Base-by-base conservation (phyloP, 2,888 invertebrate species). In the Chrysina gloriosa region DNA sequence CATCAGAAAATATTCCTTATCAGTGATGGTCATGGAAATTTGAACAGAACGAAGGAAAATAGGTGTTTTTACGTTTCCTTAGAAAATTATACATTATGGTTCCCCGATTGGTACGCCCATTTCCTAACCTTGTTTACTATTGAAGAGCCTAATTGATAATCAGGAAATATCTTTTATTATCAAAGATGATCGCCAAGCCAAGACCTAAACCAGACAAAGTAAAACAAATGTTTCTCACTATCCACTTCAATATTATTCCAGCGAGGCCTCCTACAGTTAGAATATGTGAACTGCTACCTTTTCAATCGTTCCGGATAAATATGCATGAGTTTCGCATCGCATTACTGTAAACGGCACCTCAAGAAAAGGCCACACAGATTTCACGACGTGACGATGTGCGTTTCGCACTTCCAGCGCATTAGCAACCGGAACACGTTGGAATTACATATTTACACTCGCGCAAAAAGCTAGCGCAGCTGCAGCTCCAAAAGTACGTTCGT, bases 391-490 rank as follows among this genome's bases (percentile, higher is more conserved):
- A 3, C 7, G n/a, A 47, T 21, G 19, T 21, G 7, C n/a, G 9
- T 25, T 34, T 25, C 14, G 9, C 39, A 25, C 21, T 29, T 50
- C 50, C 6, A 14, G 16, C 45, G 19, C 19, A 45, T 52, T 52
- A 31, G 7, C n/a, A 58, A 14, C 11, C 58, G 1, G 14, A 9
- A 14, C 39, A 39, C 25, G 58, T 58, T 7, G 39, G 7, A 6
- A 39, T 58, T 39, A n/a, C n/a, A n/a, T n/a, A 42, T 36, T 56
- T 56, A 58, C 39, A 42, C n/a, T 19, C 39, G 56, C 6, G 39
- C 58, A 39, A 39, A 58, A 58, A 39, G 23, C 42, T 25, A 23
- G n/a, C 39, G 39, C 58, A 58, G 58, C 58, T 58, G 58, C 58
- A 58, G 23, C 39, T 39, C 58, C 58, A 58, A 58, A 58, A 39